These are phyloP conservation scores for Drosophila insularis DNA, from an alignment of 1,140 invertebrate species.

Conservation along the genomic window DNA sequence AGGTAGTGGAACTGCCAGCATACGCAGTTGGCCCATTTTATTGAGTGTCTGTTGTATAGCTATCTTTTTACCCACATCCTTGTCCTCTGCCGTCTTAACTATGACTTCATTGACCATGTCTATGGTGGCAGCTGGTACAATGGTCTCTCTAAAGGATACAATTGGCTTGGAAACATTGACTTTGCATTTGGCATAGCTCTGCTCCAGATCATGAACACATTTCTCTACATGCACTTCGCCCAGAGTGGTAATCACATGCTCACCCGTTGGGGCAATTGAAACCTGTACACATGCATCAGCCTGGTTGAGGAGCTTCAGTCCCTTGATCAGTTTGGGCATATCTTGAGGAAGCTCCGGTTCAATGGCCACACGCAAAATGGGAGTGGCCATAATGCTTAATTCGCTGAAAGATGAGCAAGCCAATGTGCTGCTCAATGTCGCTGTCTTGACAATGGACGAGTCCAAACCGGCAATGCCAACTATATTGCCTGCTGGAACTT, in stretches of 20 bases:
- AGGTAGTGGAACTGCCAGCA: constrained; percentile 92
- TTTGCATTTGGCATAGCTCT: constrained; percentile 93
- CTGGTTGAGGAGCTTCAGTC: constrained; percentile 82
- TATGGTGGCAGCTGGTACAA: constrained; percentile 91
- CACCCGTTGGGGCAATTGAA: constrained; percentile 95
- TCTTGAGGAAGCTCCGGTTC: constrained; percentile 93
- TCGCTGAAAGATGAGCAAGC: constrained; percentile 96
- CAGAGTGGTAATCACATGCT: constrained; percentile 97
- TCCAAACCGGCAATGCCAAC: constrained; percentile 94
- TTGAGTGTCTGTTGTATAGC: constrained; percentile 88
- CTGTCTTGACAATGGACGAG: constrained; percentile 93
- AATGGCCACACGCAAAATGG: constrained; percentile 97
- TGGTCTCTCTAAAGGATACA: constrained; percentile 97
- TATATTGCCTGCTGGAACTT: constrained; percentile 94
- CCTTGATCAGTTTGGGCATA: constrained; percentile 91
- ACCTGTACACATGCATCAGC: constrained; percentile 97
- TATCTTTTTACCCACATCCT: constrained; percentile 83
- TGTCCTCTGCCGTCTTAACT: constrained; percentile 85
- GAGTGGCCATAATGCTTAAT: constrained; percentile 89
- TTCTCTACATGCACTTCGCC: constrained; percentile 99
- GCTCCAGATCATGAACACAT: constrained; percentile 93
- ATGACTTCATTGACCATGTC: constrained; percentile 96
- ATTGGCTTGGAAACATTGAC: constrained; percentile 97
- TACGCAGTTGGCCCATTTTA: constrained; percentile 88
- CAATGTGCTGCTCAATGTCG: constrained; percentile 92